Conservation (phyloP, 2,113 vertebrate species). For the Pteropus alecto region DNA sequence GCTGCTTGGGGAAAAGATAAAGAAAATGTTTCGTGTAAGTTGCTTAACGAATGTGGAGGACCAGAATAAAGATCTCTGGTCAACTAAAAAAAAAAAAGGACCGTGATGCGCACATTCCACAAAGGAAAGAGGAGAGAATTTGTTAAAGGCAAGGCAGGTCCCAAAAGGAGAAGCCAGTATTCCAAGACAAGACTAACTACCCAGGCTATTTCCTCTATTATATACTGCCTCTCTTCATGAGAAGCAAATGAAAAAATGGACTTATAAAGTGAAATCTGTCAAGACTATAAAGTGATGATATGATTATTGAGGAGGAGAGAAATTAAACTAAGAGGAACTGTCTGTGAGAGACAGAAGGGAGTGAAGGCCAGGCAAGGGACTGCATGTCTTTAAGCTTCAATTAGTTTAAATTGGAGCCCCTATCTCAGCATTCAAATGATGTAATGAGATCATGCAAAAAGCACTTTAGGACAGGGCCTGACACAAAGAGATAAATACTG, state of each 20-base stretch:
- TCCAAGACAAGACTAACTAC: background rate
- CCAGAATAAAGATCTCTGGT: constrained; percentile 51
- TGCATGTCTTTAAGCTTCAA: background rate
- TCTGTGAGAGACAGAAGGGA: background rate
- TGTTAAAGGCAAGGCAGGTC: background rate
- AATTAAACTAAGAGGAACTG: background rate
- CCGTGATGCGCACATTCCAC: background rate
- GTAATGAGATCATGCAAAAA: background rate
- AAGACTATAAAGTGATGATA: background rate
- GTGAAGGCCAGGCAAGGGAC: background rate
- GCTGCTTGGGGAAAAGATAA: background rate
- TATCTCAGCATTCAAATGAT: background rate
- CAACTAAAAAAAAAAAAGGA: background rate
- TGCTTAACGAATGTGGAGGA: background rate
- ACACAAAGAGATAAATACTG: background rate
- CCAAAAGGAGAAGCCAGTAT: background rate
- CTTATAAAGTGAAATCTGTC: background rate
- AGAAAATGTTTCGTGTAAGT: background rate
- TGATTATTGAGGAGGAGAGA: background rate
- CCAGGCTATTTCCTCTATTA: background rate
- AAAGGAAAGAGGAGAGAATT: background rate
- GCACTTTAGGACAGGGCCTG: background rate
- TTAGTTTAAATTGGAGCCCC: background rate
- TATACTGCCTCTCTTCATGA: background rate
- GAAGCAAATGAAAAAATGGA: background rate